Evolutionary conservation across 2,113 vertebrate species (phyloP).

Genomic region (Neomonachus schauinslandi): DNA sequence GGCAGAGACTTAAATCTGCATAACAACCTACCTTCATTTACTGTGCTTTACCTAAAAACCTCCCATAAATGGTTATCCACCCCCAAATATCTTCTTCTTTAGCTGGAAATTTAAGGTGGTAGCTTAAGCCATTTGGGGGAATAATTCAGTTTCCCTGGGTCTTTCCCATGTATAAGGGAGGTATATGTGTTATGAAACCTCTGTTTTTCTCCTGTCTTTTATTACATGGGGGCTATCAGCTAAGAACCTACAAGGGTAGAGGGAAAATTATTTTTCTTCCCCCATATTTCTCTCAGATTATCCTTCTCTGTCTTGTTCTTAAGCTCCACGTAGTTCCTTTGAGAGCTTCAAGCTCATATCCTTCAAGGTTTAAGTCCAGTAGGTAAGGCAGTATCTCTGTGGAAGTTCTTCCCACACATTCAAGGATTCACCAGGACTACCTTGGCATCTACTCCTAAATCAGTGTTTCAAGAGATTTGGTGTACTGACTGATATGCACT

Average conservation of each 20-base stretch:
- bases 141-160: neutral
- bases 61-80: neutral
- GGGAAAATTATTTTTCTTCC: neutral
- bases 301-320: neutral
- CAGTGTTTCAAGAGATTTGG: neutral
- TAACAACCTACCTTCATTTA: neutral
- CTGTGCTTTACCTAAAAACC: neutral
- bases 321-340: neutral
- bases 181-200: neutral
- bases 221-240: neutral
- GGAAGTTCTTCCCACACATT: neutral
- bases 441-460: neutral
- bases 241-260: neutral
- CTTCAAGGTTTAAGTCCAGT: neutral
- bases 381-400: neutral
- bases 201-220: neutral
- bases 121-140: neutral
- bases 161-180: neutral
- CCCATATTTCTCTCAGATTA: neutral
- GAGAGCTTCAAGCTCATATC: neutral
- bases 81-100: neutral
- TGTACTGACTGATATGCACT: neutral
- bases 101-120: neutral
- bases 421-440: neutral
- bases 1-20: neutral